Evolutionary conservation across 2,888 invertebrate genomes (phyloP), one percentile per base, ranked within the genome.

Genomic region (Acanthosepion lycidas): DNA sequence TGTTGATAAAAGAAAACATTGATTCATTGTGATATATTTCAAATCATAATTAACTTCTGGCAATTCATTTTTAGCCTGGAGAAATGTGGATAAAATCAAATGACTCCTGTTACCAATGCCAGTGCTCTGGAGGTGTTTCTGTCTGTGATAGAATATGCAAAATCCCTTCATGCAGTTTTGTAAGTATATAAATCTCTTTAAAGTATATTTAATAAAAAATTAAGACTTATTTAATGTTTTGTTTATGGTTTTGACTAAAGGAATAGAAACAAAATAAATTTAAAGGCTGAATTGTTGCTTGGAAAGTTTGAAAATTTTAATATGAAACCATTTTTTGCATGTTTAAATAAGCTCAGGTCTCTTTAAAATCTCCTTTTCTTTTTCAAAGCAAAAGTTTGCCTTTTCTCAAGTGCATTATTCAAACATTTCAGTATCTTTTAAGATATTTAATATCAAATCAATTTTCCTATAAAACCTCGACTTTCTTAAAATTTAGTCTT

Each of bases 101-200:
- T 51, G 92, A 92, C 49, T 49, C 92, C 49, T 92, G 92, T 49
- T 92, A 49, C 49, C 92, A 49, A 26, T 92, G 92, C 33, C 92
- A 92, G 20, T 92, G 92, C 28, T 49, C 92, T 26, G 92, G 49
- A 92, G 92, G 92, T 23, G 92, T 92, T 51, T 49, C 49, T 51
- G 51, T 92, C 23, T 92, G 92, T 28, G 51, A 92, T 18, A 92
- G 92, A 92, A 92, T 92, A 92, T 92, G 92, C 51, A 92, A 92
- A 33, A 92, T 92, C 49, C 92, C 92, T 15, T 28, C 48, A 23
- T 92, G 92, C 51, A 92, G 28, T 49, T 48, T 49, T 48, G 92
- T 92, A 92, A 92, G 92, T 92, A 92, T 23, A 28, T 49, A 1
- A 42, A n/a, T 33, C n/a, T 33, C 23, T 42, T 42, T 42, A 12